phyloP scores from a whole-genome alignment of 92 coral and sea anemone genomes.

The Isaurus tuberculatus region DNA sequence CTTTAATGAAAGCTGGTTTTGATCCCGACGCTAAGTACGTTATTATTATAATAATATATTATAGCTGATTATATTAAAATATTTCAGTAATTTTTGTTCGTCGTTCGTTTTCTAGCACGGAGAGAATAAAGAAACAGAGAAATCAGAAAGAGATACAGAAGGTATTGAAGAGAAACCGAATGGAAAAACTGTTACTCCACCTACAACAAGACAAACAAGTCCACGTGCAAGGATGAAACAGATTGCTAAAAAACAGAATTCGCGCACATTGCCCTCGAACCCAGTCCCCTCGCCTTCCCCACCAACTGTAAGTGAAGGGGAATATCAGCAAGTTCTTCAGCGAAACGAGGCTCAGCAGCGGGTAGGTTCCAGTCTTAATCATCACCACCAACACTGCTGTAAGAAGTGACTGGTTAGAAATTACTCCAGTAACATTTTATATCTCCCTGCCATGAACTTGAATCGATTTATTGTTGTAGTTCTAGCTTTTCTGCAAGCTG shows the following conservation, averaged over 20 bases:
- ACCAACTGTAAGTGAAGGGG: constrained; percentile 77
- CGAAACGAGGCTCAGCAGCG: constrained; percentile 51
- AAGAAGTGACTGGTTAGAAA: background rate
- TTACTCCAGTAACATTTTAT: background rate
- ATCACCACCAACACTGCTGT: background rate
- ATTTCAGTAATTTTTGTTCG: background rate
- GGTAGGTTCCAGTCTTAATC: constrained; percentile 5
- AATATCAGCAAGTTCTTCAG: constrained; percentile 59
- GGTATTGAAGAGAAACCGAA: constrained; percentile 18
- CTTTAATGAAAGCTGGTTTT: too few relatives aligned
- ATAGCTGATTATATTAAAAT: background rate
- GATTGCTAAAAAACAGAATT: constrained; percentile 63
- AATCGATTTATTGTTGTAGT: background rate
- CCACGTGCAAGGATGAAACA: constrained; percentile 71
- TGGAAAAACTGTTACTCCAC: constrained; percentile 4
- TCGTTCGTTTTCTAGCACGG: background rate
- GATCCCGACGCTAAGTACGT: too few relatives aligned
- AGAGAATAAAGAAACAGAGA: background rate
- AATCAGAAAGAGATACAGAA: constrained; percentile 34
- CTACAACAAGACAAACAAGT: constrained; percentile 47
- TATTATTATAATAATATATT: too few relatives aligned
- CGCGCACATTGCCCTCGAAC: constrained; percentile 55
- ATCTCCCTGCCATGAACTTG: background rate
- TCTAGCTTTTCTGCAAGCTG: too few relatives aligned
- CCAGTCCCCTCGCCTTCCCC: constrained; percentile 87